Conservation (phyloP, 2,797 vertebrate species). For the Syndactyla subalaris region DNA sequence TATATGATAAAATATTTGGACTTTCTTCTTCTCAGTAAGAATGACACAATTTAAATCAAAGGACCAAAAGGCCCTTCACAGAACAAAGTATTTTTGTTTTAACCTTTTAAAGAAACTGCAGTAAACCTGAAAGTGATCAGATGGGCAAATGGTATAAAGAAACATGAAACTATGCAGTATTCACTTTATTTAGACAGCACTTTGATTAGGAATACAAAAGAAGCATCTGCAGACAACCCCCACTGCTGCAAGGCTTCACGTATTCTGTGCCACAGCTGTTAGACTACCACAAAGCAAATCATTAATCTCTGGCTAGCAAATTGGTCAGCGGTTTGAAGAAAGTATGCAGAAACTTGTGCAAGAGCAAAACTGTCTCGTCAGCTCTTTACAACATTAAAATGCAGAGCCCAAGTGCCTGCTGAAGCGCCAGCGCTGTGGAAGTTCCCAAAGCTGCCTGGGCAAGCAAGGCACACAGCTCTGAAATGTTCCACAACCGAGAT, state of each 20-base stretch:
- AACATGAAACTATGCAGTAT: background rate
- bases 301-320: background rate
- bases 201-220: background rate
- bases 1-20: background rate
- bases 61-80: background rate
- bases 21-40: background rate
- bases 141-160: background rate
- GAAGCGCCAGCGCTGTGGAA: background rate
- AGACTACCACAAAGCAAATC: background rate
- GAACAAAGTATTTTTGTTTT: background rate
- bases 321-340: background rate
- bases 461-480: background rate
- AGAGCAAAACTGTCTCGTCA: background rate
- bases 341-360: background rate
- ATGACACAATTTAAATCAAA: background rate
- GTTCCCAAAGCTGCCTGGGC: accelerated
- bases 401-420: background rate
- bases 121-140: background rate
- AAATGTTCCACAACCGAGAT: background rate
- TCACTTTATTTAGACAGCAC: background rate
- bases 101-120: background rate
- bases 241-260: accelerated
- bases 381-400: background rate
- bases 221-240: background rate
- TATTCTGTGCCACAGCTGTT: accelerated